Conservation (phyloP, 1,140 invertebrate species). For the Anadara kagoshimensis region DNA sequence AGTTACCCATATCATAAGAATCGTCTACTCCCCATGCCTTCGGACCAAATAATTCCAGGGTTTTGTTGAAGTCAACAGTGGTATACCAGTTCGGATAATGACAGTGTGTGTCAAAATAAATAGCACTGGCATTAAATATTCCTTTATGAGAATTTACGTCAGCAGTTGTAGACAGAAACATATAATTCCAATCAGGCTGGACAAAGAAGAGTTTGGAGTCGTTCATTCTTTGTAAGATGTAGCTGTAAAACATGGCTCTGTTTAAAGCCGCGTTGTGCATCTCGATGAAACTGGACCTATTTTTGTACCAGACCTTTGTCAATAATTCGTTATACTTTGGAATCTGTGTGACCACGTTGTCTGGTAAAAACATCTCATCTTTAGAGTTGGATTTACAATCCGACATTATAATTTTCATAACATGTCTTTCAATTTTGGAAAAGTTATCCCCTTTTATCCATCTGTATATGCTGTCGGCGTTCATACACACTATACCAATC, state of each 20-base stretch:
- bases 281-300: conserved; percentile 93
- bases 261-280: conserved; percentile 97
- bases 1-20: conserved; percentile 68
- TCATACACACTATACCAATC: too few relatives aligned
- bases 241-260: conserved; percentile 92
- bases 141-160: conserved; percentile 93
- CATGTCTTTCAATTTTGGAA: too few relatives aligned
- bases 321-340: conserved; percentile 97
- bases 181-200: conserved; percentile 98
- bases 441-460: too few relatives aligned
- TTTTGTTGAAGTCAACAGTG: conserved; percentile 94
- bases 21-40: conserved; percentile 81
- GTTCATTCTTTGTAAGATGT: conserved; percentile 85
- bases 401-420: too few relatives aligned
- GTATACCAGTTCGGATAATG: conserved; percentile 87
- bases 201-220: conserved; percentile 78
- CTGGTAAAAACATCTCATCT: conserved; percentile 85
- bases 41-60: conserved; percentile 94
- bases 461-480: too few relatives aligned
- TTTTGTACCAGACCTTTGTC: conserved; percentile 89
- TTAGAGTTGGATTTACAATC: conserved; percentile 90
- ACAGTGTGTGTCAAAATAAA: conserved; percentile 95
- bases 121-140: conserved; percentile 91
- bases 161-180: conserved; percentile 93
- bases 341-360: conserved; percentile 90